phyloP scores from a whole-genome alignment of 2,888 invertebrate species.

The Physocephala rufipes region DNA sequence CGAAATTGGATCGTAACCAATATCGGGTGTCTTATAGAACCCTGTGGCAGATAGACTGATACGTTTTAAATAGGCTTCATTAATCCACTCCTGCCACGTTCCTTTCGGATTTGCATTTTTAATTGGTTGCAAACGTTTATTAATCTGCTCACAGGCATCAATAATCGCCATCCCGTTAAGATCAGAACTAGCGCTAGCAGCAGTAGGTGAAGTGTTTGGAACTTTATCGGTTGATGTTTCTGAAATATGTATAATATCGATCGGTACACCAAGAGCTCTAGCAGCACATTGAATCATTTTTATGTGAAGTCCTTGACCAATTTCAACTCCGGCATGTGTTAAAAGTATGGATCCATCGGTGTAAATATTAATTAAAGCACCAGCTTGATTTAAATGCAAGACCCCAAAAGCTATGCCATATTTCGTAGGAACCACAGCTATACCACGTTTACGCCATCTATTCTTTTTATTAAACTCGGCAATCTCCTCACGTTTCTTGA shows the following conservation, averaged over 20 bases:
- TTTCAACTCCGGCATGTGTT: constrained; percentile 93
- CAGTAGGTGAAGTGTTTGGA: constrained; percentile 89
- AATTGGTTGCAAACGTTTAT: constrained; percentile 77
- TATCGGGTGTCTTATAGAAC: constrained; percentile 79
- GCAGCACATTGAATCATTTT: constrained; percentile 95
- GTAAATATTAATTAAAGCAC: constrained; percentile 88
- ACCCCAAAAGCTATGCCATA: constrained; percentile 86
- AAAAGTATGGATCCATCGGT: constrained; percentile 87
- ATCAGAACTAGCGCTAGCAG: constrained; percentile 89
- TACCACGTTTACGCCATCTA: constrained; percentile 87
- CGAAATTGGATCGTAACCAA: constrained; percentile 76
- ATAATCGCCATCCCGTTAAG: constrained; percentile 91
- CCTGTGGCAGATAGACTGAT: constrained; percentile 85
- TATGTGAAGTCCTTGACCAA: constrained; percentile 96
- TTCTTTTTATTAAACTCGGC: constrained; percentile 79
- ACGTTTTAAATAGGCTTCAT: constrained; percentile 78
- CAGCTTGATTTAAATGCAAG: constrained; percentile 82
- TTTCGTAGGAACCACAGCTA: constrained; percentile 82
- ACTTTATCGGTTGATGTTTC: constrained; percentile 91
- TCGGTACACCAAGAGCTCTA: constrained; percentile 74
- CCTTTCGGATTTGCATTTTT: constrained; percentile 79
- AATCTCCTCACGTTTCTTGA: constrained; percentile 70
- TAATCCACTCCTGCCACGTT: constrained; percentile 86
- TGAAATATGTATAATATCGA: constrained; percentile 79
- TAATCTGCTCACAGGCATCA: constrained; percentile 80